phyloP scores from a whole-genome alignment of 2,113 vertebrate species.

The Oplegnathus fasciatus region DNA sequence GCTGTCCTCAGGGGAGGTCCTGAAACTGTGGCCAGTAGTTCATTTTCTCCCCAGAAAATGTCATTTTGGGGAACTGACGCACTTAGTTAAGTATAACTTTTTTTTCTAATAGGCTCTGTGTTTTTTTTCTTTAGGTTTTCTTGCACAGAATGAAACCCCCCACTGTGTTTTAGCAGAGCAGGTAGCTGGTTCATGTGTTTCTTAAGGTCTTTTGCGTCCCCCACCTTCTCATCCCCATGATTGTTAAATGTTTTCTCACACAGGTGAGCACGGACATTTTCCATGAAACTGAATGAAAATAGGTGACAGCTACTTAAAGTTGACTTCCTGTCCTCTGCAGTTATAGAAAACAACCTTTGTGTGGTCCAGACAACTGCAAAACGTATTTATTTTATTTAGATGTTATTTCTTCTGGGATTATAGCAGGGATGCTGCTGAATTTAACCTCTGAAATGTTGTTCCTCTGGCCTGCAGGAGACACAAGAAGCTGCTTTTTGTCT shows the following conservation, averaged over 20 bases:
- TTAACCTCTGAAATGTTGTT: not conserved
- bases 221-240: not conserved
- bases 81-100: slow-evolving; percentile 27
- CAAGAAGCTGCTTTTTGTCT: slow-evolving; percentile 26
- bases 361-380: not conserved
- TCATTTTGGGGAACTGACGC: slow-evolving; percentile 11
- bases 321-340: not conserved
- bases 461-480: slow-evolving; percentile 32
- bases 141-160: not conserved
- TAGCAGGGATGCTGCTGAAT: not conserved
- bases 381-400: not conserved
- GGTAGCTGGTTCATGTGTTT: not conserved
- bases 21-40: slow-evolving; percentile 10
- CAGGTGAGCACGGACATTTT: not conserved
- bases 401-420: not conserved
- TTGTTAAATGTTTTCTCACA: not conserved
- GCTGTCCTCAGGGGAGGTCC: slow-evolving; percentile 30
- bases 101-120: not conserved
- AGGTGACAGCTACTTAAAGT: too few relatives aligned
- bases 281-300: not conserved
- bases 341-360: not conserved
- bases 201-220: not conserved
- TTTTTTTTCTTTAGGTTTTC: not conserved
- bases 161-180: not conserved
- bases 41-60: not conserved